phyloP scores from a whole-genome alignment of 2,113 vertebrate genomes.

The Trichomycterus rosablanca region DNA sequence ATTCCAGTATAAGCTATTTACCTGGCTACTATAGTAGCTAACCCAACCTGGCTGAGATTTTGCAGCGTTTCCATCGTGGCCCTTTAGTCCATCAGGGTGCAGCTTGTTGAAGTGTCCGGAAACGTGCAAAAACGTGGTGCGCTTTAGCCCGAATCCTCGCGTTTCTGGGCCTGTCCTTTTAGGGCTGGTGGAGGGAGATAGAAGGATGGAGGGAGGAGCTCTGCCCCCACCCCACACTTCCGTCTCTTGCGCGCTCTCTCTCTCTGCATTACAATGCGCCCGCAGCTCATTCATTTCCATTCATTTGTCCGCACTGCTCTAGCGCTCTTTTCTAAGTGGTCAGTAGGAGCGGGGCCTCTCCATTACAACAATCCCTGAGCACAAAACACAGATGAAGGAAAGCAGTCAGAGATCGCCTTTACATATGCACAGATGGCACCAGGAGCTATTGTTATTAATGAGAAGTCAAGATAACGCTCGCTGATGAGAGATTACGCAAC shows the following conservation, averaged over 20 bases:
- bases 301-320: slow-evolving; percentile 55
- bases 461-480: slow-evolving; percentile 21
- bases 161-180: slow-evolving; percentile 10
- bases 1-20: not conserved
- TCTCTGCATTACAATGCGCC: slow-evolving; percentile 70
- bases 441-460: slow-evolving; percentile 27
- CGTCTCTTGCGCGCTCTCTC: slow-evolving; percentile 33
- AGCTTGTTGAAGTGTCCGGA: not conserved
- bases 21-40: not conserved
- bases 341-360: slow-evolving; percentile 59
- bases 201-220: not conserved
- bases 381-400: slow-evolving; percentile 57
- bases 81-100: not conserved
- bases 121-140: not conserved
- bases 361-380: slow-evolving; percentile 49
- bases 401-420: slow-evolving; percentile 26
- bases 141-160: not conserved
- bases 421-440: slow-evolving; percentile 34
- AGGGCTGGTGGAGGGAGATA: slow-evolving; percentile 5
- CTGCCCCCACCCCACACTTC: slow-evolving; percentile 16
- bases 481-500: not conserved
- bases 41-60: slow-evolving; percentile 3
- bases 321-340: slow-evolving; percentile 62
- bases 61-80: not conserved
- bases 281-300: slow-evolving; percentile 66